These are phyloP conservation scores for Callyntrura sp. DNA, from an alignment of 2,888 invertebrate genomes.

Conservation along the genomic window DNA sequence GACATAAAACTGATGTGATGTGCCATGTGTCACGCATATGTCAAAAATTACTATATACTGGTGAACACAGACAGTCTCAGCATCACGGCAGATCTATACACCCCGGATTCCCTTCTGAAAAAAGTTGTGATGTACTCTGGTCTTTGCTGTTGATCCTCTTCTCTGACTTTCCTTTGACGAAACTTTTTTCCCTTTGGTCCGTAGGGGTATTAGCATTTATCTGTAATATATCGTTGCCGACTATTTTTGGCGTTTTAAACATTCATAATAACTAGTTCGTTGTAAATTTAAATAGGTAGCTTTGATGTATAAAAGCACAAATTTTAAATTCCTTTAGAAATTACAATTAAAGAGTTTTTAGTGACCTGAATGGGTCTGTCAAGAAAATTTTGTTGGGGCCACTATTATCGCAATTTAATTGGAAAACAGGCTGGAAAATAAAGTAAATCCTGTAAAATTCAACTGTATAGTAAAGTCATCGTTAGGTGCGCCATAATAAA, in stretches of 20 bases:
- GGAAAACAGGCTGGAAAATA: too few relatives aligned
- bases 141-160: constrained; percentile 9
- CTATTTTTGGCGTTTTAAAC: constrained; percentile 2
- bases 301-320: background rate
- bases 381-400: too few relatives aligned
- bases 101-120: background rate
- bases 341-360: too few relatives aligned
- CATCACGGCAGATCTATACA: background rate
- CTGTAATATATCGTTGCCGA: too few relatives aligned
- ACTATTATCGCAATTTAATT: too few relatives aligned
- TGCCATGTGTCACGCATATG: constrained; percentile 82
- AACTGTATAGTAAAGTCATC: too few relatives aligned
- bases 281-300: background rate
- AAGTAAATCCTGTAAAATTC: too few relatives aligned
- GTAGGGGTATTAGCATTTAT: too few relatives aligned
- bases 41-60: constrained; percentile 67
- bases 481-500: too few relatives aligned
- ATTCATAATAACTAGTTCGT: background rate
- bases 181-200: constrained; percentile 1
- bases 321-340: too few relatives aligned
- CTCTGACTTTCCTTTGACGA: background rate
- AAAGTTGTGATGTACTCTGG: background rate
- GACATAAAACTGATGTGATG: constrained; percentile 63
- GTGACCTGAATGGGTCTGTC: too few relatives aligned
- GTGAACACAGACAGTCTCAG: background rate